Evolutionary conservation across 2,113 vertebrate genomes (phyloP).

Genomic region (Eudyptes chrysolophus): DNA sequence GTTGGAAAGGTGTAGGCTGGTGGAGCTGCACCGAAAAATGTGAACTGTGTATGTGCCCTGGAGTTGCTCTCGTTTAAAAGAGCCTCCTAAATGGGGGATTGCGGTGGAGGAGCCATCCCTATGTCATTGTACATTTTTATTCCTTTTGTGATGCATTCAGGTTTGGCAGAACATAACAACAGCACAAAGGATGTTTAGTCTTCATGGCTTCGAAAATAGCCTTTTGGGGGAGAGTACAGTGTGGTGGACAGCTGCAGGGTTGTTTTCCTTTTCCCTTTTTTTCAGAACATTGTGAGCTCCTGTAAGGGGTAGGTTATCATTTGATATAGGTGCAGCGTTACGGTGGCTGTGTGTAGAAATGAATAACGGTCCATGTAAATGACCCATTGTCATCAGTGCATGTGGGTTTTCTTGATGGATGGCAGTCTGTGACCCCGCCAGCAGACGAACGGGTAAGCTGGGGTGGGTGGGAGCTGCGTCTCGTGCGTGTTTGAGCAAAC

Average conservation of each 20-base stretch:
- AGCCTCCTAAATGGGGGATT: neutral
- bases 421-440: neutral
- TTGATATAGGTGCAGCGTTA: neutral
- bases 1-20: neutral
- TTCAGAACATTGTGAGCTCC: neutral
- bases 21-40: accelerated
- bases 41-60: accelerated
- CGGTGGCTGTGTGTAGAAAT: neutral
- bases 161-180: neutral
- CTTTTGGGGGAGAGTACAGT: neutral
- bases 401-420: neutral
- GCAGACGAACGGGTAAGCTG: neutral
- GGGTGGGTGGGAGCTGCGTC: neutral
- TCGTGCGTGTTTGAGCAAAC: neutral
- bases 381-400: neutral
- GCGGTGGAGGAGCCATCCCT: neutral
- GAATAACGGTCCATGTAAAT: neutral
- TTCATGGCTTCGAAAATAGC: neutral
- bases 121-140: neutral
- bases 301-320: neutral
- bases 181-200: neutral
- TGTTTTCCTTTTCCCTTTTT: neutral
- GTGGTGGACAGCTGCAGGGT: neutral
- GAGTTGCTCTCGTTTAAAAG: neutral
- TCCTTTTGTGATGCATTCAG: neutral